Conservation (phyloP, 2,113 vertebrate species). For the Rhegmatorhina hoffmannsi region DNA sequence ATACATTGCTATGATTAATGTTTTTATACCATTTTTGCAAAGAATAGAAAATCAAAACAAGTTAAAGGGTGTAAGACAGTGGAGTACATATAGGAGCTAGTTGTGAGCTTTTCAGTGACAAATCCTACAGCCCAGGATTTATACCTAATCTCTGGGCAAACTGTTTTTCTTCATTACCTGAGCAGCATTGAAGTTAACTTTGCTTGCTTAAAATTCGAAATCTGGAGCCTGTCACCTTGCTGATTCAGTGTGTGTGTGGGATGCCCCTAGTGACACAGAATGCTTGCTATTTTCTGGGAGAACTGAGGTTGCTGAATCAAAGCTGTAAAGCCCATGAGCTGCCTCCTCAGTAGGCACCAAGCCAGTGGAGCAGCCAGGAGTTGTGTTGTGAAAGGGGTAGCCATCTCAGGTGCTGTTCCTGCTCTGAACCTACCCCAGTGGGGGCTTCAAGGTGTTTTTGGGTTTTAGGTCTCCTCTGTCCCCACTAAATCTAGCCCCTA, state of each 20-base stretch:
- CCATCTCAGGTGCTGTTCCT: background rate
- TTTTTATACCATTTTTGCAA: background rate
- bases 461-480: background rate
- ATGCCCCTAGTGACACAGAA: background rate
- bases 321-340: background rate
- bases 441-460: background rate
- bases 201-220: background rate
- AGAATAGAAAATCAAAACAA: background rate
- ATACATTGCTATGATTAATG: background rate
- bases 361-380: background rate
- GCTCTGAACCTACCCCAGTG: fast-evolving
- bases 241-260: background rate
- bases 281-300: background rate
- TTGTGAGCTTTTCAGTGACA: background rate
- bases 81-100: background rate
- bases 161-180: background rate
- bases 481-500: background rate
- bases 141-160: background rate
- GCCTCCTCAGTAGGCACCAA: background rate
- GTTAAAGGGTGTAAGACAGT: background rate
- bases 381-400: background rate
- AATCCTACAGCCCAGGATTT: background rate
- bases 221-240: background rate
- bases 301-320: background rate
- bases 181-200: background rate